Conservation (phyloP, 2,113 vertebrate genomes). For the Thalassoma bifasciatum region DNA sequence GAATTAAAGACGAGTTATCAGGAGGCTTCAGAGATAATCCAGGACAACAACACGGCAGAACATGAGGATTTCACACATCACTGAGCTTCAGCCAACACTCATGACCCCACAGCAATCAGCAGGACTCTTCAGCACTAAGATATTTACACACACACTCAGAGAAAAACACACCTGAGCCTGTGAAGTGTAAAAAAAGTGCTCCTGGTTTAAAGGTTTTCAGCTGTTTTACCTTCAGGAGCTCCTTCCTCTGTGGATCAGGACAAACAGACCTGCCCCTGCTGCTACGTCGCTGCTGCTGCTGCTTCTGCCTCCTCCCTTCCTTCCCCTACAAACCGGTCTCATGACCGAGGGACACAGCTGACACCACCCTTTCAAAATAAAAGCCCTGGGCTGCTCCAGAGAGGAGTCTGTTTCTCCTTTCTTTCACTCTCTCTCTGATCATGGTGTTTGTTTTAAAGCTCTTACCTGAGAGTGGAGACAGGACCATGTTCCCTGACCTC, state of each 20-base stretch:
- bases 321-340: conserved; percentile 59
- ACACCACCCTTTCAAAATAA: conserved; percentile 71
- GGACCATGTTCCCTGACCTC: conserved; percentile 95
- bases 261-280: conserved; percentile 11
- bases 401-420: neutral
- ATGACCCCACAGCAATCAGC: conserved; percentile 11
- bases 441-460: neutral
- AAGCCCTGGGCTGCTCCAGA: conserved; percentile 23
- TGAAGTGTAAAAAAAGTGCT: no score
- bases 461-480: conserved; percentile 89
- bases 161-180: no score
- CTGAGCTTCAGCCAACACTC: conserved; percentile 11
- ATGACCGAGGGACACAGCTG: conserved; percentile 73
- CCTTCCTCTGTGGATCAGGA: conserved; percentile 37
- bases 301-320: conserved; percentile 33
- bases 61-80: conserved; percentile 7
- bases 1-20: no score
- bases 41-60: neutral
- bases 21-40: neutral
- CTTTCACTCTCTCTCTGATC: neutral
- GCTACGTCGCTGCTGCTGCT: conserved; percentile 37
- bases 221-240: conserved; percentile 33
- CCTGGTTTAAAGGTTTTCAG: neutral
- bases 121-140: neutral
- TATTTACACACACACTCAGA: no score